A percentile compares a stretch with the other conserved stretches of the same genome.
Conservation (phyloP, 2,113 vertebrate species). For the Vulpes ferrilata region DNA sequence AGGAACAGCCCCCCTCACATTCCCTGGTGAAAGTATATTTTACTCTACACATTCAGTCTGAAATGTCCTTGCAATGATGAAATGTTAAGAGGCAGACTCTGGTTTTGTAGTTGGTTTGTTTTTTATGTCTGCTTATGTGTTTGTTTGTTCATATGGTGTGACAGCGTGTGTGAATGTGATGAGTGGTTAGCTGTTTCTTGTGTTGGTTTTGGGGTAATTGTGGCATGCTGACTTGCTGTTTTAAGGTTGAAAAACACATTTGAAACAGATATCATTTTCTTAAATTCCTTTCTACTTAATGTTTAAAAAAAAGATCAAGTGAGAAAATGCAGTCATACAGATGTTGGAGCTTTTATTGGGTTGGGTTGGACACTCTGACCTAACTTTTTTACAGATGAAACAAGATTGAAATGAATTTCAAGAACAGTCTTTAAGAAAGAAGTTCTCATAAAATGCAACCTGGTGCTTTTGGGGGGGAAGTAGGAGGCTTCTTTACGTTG, state of each 20-base stretch:
- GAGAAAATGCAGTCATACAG: slow-evolving; percentile 37
- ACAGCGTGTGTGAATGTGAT: slow-evolving; percentile 4
- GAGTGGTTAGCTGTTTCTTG: slow-evolving; percentile 39
- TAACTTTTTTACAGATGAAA: slow-evolving; percentile 28
- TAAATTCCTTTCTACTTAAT: slow-evolving; percentile 44
- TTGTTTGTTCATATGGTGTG: slow-evolving; percentile 15
- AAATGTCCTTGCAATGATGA: neutral
- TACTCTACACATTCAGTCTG: neutral
- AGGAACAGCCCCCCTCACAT: neutral
- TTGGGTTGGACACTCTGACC: neutral
- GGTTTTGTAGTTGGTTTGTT: neutral
- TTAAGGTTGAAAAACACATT: slow-evolving; percentile 37
- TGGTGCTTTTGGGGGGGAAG: neutral
- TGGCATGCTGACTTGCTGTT: slow-evolving; percentile 30
- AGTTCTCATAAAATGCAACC: neutral
- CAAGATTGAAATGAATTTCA: neutral
- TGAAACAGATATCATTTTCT: slow-evolving; percentile 61
- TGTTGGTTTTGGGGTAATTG: neutral
- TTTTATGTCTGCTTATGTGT: neutral
- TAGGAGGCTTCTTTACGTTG: neutral
- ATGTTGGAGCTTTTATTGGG: slow-evolving; percentile 14
- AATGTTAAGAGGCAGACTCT: neutral
- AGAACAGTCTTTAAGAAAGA: neutral
- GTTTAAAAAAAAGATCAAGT: slow-evolving; percentile 44
- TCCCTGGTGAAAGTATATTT: neutral